Evolutionary conservation across 2,113 vertebrate species (phyloP), one percentile per base, ranked within the genome.

Genomic region (Engraulis encrasicolus): DNA sequence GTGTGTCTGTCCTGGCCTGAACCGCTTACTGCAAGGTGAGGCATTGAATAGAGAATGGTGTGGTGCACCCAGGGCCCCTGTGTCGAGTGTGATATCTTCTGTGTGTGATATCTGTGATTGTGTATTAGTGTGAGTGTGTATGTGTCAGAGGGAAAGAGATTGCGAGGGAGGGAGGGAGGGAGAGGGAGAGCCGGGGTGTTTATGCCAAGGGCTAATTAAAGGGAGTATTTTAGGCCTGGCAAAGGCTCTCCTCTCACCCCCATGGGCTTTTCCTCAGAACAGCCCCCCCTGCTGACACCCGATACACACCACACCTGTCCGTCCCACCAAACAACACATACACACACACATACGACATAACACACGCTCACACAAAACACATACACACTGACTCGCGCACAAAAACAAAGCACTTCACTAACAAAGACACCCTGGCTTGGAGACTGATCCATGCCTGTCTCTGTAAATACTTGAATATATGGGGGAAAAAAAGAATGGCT

Each of bases 241-340:
- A 48, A 82, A 89, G 84, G 86, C 80, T 81, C 89, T 88, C 85
- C 83, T 90, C 87, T 89, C 91, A 91, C 91, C 83, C 88, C 87
- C 85, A 88, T 82, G 85, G 87, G 86, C 88, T 92, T 93, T 92
- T 92, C 92, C 91, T 89, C 89, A 90, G 92, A 92, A 90, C 82
- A 37, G 84, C 91, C 90, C 89, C 89, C 91, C 93, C 90, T 90
- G 89, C 90, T 91, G 93, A 92, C 91, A 93, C 89, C 91, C 93
- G 87, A 92, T 91, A 90, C 89, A 3, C 7, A 52, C 84, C 85
- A 89, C 93, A 93, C 92, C 93, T 93, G 93, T 93, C 89, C 81
- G 88, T 88, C 86, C 84, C 88, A 91, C 86, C 84, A 89, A 80
- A 50, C 82, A 88, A 87, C 85, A 86, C 82, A 81, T 80, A 83